These are phyloP conservation scores for Lepus oiostolus DNA, from an alignment of 2,797 vertebrate genomes.

Conservation along the genomic window DNA sequence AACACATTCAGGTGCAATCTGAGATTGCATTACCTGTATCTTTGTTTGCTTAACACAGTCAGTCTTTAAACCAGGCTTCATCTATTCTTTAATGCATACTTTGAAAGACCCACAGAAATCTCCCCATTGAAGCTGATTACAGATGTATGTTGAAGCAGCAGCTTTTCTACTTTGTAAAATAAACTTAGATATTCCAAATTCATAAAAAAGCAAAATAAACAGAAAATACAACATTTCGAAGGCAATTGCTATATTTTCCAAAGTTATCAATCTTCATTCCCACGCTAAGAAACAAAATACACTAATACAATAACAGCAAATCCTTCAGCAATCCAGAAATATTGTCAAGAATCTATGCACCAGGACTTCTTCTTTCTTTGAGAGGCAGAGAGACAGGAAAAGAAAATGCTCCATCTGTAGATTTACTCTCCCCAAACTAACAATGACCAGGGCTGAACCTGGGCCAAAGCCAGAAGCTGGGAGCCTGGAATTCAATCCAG, in stretches of 20 bases:
- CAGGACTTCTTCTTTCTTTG: no score
- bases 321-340: background rate
- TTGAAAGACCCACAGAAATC: background rate
- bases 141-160: background rate
- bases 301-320: background rate
- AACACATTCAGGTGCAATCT: background rate
- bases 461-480: no score
- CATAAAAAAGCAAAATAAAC: background rate
- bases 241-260: background rate
- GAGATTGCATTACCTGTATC: background rate
- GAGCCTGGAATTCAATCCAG: no score
- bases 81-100: background rate
- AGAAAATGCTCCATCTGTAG: no score
- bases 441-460: no score
- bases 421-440: no score
- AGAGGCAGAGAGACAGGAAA: no score
- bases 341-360: background rate
- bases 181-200: constrained; percentile 31
- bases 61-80: background rate
- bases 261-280: background rate
- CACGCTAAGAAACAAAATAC: constrained; percentile 1
- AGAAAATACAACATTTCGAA: background rate
- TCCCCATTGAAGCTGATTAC: background rate
- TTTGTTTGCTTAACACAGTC: background rate
- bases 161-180: background rate